These are phyloP conservation scores for Drosophila sproati DNA, from an alignment of 1,140 invertebrate genomes.

Conservation along the genomic window DNA sequence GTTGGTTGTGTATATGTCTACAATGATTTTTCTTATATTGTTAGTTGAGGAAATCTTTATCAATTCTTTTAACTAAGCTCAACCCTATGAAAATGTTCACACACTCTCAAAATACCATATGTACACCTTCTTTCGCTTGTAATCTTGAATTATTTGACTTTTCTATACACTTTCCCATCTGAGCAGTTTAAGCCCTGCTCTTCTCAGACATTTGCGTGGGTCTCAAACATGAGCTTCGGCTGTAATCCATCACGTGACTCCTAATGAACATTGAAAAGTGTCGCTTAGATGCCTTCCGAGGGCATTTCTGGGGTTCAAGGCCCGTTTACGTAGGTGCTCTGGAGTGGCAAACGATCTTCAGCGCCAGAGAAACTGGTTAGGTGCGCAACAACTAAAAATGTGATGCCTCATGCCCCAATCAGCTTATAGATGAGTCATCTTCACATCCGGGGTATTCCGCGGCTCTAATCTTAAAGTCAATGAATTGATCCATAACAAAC, in stretches of 20 bases:
- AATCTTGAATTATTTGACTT: background rate
- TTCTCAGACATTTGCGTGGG: slow-evolving; percentile 33
- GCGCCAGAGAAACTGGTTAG: slow-evolving; percentile 55
- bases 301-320: slow-evolving; percentile 50
- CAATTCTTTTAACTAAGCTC: too few relatives aligned
- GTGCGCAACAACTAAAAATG: slow-evolving; percentile 15
- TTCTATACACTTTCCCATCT: slow-evolving; percentile 41
- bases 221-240: background rate
- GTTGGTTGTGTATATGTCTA: too few relatives aligned
- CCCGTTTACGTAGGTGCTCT: slow-evolving; percentile 20
- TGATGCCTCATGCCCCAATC: slow-evolving; percentile 29
- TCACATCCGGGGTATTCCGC: slow-evolving; percentile 76
- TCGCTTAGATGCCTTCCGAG: slow-evolving; percentile 1
- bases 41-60: too few relatives aligned
- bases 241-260: slow-evolving; percentile 60
- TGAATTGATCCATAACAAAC: background rate
- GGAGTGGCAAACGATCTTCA: slow-evolving; percentile 29
- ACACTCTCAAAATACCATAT: background rate
- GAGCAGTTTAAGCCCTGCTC: background rate
- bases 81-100: too few relatives aligned
- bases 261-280: slow-evolving; percentile 33
- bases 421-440: slow-evolving; percentile 48
- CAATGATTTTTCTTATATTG: too few relatives aligned
- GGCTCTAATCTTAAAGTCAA: slow-evolving; percentile 29
- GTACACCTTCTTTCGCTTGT: background rate